Evolutionary conservation across 2,113 vertebrate species (phyloP).

Genomic region (Madoqua kirkii): DNA sequence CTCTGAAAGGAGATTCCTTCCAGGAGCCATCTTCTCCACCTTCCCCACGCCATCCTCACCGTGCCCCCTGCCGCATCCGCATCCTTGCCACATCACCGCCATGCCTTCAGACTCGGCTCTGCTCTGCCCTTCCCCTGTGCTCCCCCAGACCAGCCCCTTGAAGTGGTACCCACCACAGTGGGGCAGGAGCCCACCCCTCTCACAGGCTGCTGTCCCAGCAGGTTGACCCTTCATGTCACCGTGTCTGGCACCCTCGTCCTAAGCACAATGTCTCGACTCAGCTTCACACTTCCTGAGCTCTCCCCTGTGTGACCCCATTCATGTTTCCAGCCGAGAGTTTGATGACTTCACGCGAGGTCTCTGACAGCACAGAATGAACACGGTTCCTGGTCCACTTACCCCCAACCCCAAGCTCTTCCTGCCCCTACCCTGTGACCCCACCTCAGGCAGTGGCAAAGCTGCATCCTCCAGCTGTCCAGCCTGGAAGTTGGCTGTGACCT

Average conservation of each 20-base stretch:
- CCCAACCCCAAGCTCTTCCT: background rate
- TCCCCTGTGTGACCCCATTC: background rate
- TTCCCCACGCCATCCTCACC: fast-evolving
- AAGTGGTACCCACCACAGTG: background rate
- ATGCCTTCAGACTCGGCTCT: background rate
- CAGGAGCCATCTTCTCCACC: background rate
- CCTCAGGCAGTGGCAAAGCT: background rate
- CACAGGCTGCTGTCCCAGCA: background rate
- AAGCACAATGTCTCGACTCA: fast-evolving
- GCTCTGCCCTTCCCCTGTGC: no score
- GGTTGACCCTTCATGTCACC: background rate
- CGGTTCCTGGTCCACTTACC: fast-evolving
- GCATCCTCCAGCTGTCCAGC: background rate
- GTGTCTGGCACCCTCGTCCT: fast-evolving
- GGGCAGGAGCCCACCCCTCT: no score
- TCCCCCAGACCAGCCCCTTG: background rate
- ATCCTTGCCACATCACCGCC: fast-evolving
- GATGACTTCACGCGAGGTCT: fast-evolving
- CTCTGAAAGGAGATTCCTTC: background rate
- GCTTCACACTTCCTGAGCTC: background rate
- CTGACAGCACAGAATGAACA: background rate
- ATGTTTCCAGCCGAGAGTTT: fast-evolving
- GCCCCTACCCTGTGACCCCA: fast-evolving
- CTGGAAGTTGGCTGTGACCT: background rate
- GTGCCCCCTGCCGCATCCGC: fast-evolving